phyloP scores from a whole-genome alignment of 2,113 vertebrate genomes.

The Elephas maximus region DNA sequence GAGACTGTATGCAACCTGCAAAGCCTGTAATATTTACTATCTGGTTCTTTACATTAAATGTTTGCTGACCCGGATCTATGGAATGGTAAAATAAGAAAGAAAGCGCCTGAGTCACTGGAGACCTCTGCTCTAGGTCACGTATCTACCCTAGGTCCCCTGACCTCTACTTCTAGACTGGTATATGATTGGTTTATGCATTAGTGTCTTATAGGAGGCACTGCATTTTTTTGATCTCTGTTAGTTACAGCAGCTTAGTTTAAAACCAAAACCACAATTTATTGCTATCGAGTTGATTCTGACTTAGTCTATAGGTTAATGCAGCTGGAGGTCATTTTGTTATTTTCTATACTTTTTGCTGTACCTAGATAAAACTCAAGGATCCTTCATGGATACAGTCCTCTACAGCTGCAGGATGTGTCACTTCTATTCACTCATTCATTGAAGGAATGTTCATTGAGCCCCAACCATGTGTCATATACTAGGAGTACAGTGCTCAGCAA shows the following conservation, averaged over 20 bases:
- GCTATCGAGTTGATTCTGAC: neutral
- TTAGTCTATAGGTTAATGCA: neutral
- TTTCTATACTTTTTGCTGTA: neutral
- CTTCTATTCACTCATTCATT: neutral
- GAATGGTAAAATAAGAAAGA: neutral
- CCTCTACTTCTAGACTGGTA: neutral
- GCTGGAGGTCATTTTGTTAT: neutral
- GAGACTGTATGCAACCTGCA: neutral
- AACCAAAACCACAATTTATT: neutral
- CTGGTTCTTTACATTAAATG: neutral
- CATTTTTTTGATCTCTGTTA: neutral
- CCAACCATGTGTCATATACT: no score
- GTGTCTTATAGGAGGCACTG: neutral
- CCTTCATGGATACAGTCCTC: neutral
- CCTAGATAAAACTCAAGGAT: neutral
- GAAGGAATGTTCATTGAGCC: neutral
- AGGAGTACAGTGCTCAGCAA: neutral
- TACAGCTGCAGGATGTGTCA: neutral
- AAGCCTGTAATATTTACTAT: neutral
- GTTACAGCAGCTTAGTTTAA: neutral
- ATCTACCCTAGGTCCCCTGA: neutral
- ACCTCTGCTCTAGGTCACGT: neutral
- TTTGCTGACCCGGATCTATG: no score
- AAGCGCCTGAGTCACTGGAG: neutral
- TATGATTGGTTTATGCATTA: neutral